Conservation (phyloP, 2,113 vertebrate species). For the Tamias sibiricus region DNA sequence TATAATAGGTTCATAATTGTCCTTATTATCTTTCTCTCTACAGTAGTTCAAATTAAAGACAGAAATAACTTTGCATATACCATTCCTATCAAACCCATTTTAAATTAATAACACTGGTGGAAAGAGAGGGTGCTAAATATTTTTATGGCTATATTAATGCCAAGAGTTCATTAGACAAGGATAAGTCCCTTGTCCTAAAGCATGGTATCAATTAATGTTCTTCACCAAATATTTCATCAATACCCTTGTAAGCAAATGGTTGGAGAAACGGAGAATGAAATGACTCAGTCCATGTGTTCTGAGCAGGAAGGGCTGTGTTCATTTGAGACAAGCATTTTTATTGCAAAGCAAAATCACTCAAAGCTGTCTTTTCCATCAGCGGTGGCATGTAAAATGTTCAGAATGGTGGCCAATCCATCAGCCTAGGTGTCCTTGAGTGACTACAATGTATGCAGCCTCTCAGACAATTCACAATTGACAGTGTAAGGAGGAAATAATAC, state of each 20-base stretch:
- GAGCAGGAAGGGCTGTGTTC: not conserved
- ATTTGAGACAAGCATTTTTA: not conserved
- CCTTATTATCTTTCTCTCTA: not conserved
- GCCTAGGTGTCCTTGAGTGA: not conserved
- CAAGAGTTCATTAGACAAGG: not conserved
- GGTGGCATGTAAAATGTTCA: not conserved
- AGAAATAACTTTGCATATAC: not conserved
- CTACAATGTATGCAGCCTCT: not conserved
- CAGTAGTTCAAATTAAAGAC: no score
- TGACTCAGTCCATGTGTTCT: not conserved
- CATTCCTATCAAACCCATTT: not conserved
- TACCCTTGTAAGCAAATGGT: not conserved
- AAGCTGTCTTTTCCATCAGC: not conserved
- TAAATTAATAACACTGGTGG: not conserved
- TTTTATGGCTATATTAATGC: not conserved
- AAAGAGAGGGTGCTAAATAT: not conserved
- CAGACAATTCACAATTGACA: not conserved
- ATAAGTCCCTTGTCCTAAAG: not conserved
- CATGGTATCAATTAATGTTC: not conserved
- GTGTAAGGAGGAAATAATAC: not conserved
- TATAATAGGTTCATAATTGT: not conserved
- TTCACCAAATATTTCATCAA: not conserved
- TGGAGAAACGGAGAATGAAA: not conserved
- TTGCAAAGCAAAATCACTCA: conserved; percentile 34
- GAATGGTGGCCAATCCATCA: not conserved